Evolutionary conservation across 2,797 vertebrate species (phyloP).

Genomic region (Poecilia picta): DNA sequence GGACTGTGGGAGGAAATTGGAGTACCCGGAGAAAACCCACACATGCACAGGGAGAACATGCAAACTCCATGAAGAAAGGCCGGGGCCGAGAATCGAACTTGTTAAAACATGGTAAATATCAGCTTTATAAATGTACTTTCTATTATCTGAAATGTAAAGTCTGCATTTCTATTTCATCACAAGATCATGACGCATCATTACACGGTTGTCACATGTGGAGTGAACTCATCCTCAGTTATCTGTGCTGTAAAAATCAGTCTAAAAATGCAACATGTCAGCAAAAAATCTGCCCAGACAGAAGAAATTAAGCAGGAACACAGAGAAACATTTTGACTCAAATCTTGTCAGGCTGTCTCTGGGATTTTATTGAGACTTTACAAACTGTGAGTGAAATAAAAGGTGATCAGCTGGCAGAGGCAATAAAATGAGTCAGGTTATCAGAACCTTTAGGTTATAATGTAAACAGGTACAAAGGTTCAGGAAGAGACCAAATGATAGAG

Average conservation of each 20-base stretch:
- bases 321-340: not conserved
- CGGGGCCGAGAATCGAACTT: not conserved
- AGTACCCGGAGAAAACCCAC: too few relatives aligned
- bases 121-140: not conserved
- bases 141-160: constrained; percentile 6
- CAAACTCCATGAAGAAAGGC: too few relatives aligned
- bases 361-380: constrained; percentile 21
- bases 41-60: too few relatives aligned
- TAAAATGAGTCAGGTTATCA: constrained; percentile 33
- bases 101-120: not conserved
- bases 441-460: constrained; percentile 20
- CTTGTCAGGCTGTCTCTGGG: constrained; percentile 13
- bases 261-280: constrained; percentile 7
- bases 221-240: constrained; percentile 5
- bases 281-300: not conserved
- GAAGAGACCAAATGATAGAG: constrained; percentile 4
- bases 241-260: not conserved
- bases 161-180: constrained; percentile 20
- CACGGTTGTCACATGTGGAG: not conserved
- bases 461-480: constrained; percentile 32
- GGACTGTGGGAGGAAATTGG: too few relatives aligned
- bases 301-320: not conserved
- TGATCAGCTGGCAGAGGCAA: constrained; percentile 22
- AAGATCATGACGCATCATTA: constrained; percentile 18
- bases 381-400: not conserved